phyloP scores from a whole-genome alignment of 2,888 invertebrate genomes.

The Sussaba pulchella region DNA sequence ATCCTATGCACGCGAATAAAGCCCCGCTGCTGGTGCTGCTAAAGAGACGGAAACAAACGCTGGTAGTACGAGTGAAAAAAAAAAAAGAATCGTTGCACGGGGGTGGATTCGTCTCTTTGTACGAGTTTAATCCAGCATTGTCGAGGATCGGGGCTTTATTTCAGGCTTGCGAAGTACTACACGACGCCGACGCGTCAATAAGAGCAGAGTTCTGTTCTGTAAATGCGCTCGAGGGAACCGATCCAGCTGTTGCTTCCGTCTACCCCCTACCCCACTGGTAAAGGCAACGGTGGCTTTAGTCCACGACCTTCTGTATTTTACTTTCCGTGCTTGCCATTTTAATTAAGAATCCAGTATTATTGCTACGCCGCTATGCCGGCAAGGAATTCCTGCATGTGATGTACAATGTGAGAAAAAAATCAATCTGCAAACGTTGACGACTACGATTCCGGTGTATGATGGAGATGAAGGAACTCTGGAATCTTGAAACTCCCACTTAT shows the following conservation, averaged over 20 bases:
- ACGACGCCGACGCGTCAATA: constrained; percentile 79
- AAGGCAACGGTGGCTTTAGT: constrained; percentile 38
- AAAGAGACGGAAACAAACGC: constrained; percentile 60
- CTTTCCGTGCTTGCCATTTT: constrained; percentile 82
- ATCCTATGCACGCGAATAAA: constrained; percentile 47
- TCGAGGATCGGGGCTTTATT: constrained; percentile 81
- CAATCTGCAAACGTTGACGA: constrained; percentile 46
- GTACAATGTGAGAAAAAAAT: constrained; percentile 76
- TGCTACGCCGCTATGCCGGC: constrained; percentile 69
- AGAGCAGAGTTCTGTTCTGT: constrained; percentile 83
- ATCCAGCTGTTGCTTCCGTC: constrained; percentile 84
- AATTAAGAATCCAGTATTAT: constrained; percentile 79
- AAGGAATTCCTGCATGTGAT: constrained; percentile 78
- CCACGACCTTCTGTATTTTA: constrained; percentile 76
- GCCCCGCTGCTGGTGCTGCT: constrained; percentile 33
- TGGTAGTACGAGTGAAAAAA: constrained; percentile 61
- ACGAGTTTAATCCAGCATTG: constrained; percentile 80
- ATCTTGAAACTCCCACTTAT: too few relatives aligned
- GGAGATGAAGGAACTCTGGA: too few relatives aligned
- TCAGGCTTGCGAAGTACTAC: constrained; percentile 74
- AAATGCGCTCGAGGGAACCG: constrained; percentile 84
- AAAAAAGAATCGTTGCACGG: constrained; percentile 42
- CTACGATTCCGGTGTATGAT: background rate
- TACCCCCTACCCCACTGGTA: constrained; percentile 30
- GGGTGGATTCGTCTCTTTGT: constrained; percentile 77